Evolutionary conservation across 2,113 vertebrate genomes (phyloP), one percentile per base, ranked within the genome.

Genomic region (Charina bottae): DNA sequence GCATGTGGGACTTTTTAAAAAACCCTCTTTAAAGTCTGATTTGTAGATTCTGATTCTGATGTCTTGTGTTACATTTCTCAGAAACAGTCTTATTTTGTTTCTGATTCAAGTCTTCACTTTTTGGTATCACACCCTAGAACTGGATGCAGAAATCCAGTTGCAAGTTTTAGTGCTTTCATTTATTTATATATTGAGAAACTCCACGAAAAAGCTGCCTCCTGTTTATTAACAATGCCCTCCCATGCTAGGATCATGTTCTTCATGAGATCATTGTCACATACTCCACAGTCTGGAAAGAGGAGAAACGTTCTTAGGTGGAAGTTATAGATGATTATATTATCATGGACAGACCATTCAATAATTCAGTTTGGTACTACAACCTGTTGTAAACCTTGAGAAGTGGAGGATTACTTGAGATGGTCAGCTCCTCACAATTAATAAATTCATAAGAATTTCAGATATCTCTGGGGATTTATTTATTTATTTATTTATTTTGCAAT

Each of bases 1-100:
- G 6, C 58, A 83, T 42, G 23, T 8, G 72, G 78, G 53, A 13
- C 26, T 90, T 72, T 17, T 8, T n/a, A n/a, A 19, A 58, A 62
- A n/a, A 89, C 2, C 3, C 9, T 3, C 24, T 46, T 58, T 15
- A 78, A 78, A 88, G 19, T 68, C 83, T 42, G 13, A 9, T 15
- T 90, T 94, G 68, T 33, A 91, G 78, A 12, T 91, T 85, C 85
- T 9, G 6, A 21, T 78, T 46, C n/a, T 55, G 54, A 54, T 62
- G 11, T 85, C 78, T 12, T 85, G 26, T 85, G 87, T 4, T 93
- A 53, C 92, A 89, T 90, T 90, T 46, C 0, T 17, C 60, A 9
- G 12, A 91, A 90, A 15, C 88, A 8, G 12, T 88, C 26, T 83
- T 93, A 46, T 59, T 62, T 9, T 49, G 11, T 0, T 59, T 2